phyloP scores from a whole-genome alignment of 1,140 invertebrate genomes.

The Pogonognathellus flavescens region DNA sequence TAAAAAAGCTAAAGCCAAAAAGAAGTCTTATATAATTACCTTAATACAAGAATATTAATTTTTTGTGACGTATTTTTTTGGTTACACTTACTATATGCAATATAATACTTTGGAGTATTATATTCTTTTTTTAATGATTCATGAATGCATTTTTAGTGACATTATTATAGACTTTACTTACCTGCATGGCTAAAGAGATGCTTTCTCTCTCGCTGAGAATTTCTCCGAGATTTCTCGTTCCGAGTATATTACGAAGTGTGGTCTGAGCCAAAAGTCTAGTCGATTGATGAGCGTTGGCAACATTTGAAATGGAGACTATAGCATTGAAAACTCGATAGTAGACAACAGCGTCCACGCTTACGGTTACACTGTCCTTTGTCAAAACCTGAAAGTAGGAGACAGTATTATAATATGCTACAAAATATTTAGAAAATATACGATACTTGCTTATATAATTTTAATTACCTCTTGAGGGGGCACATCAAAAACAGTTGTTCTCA shows the following conservation, averaged over 20 bases:
- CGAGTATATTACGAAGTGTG: conserved; percentile 72
- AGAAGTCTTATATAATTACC: too few species aligned
- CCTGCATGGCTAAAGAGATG: conserved; percentile 70
- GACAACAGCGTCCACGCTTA: conserved; percentile 75
- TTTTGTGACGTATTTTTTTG: too few species aligned
- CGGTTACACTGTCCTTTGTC: conserved; percentile 77
- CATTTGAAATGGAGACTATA: conserved; percentile 95
- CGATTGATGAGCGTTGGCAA: conserved; percentile 95
- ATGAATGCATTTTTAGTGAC: too few species aligned
- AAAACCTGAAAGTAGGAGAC: conserved; percentile 74
- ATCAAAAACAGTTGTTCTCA: conserved; percentile 74
- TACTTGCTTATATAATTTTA: not conserved
- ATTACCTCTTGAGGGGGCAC: conserved; percentile 73
- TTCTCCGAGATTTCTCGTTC: conserved; percentile 71
- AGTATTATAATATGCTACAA: not conserved
- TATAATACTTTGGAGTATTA: too few species aligned
- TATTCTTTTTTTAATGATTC: too few species aligned
- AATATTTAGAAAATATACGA: not conserved
- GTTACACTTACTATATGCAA: too few species aligned
- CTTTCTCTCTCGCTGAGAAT: conserved; percentile 71
- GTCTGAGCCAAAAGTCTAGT: conserved; percentile 73
- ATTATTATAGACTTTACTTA: conserved; percentile 43
- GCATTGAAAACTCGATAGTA: conserved; percentile 86
- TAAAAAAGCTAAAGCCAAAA: too few species aligned
- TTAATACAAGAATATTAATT: too few species aligned